phyloP scores from a whole-genome alignment of 2,113 vertebrate species.

The Cervus canadensis region DNA sequence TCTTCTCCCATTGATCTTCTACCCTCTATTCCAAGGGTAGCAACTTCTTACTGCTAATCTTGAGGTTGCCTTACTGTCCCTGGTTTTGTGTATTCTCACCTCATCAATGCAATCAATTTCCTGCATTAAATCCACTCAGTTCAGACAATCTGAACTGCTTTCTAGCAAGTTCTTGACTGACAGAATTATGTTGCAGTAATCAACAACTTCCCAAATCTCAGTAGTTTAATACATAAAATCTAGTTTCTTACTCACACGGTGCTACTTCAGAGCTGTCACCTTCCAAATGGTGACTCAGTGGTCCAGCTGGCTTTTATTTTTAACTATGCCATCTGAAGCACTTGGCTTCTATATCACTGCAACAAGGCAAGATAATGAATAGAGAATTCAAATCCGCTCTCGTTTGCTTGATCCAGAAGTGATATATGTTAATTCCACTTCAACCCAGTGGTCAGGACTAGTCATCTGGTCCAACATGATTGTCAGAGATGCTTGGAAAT shows the following conservation, averaged over 20 bases:
- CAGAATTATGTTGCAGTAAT: neutral
- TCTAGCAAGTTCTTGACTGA: neutral
- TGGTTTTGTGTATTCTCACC: neutral
- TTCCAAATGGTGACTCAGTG: neutral
- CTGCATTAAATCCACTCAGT: neutral
- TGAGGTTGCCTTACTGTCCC: neutral
- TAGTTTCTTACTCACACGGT: neutral
- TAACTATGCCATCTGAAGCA: neutral
- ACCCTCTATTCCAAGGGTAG: neutral
- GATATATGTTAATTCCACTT: neutral
- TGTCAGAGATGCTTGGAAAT: neutral
- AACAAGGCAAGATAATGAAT: neutral
- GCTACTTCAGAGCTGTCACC: neutral
- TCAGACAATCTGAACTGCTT: neutral
- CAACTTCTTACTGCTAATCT: neutral
- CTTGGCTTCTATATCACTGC: neutral
- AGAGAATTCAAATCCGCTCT: neutral
- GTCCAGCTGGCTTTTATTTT: neutral
- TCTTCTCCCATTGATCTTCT: neutral
- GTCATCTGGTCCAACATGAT: neutral
- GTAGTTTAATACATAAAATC: neutral
- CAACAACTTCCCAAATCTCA: neutral
- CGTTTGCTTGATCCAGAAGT: neutral
- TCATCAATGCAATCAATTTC: neutral
- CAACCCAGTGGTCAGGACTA: neutral